phyloP scores from a whole-genome alignment of 2,888 invertebrate genomes.

The Perithous albicinctus region DNA sequence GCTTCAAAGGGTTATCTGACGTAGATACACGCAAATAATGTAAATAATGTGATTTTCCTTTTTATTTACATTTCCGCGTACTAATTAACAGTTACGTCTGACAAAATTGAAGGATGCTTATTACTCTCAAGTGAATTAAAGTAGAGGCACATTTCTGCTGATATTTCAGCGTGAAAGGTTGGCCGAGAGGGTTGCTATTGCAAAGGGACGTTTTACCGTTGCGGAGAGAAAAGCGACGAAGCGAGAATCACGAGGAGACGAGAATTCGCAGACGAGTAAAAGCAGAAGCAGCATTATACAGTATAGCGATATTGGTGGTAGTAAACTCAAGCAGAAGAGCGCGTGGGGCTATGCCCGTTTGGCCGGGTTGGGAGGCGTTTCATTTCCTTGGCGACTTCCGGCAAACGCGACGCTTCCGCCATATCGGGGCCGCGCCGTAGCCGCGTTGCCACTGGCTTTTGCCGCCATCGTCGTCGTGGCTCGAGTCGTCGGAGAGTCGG shows the following conservation, averaged over 20 bases:
- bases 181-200: neutral
- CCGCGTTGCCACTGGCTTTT: constrained; percentile 59
- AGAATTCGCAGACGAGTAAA: constrained; percentile 19
- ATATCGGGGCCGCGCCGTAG: constrained; percentile 74
- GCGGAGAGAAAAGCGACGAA: constrained; percentile 6
- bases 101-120: too few relatives aligned
- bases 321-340: constrained; percentile 23
- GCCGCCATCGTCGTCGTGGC: constrained; percentile 68
- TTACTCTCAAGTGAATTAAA: too few relatives aligned
- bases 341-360: constrained; percentile 47
- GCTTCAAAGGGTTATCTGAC: too few relatives aligned
- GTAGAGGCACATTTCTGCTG: too few relatives aligned
- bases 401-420: constrained; percentile 84
- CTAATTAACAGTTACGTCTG: too few relatives aligned
- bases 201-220: neutral
- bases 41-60: neutral
- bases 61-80: neutral
- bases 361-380: constrained; percentile 78
- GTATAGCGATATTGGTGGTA: too few relatives aligned
- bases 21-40: neutral
- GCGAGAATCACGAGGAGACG: constrained; percentile 11
- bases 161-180: too few relatives aligned
- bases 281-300: neutral
- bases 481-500: constrained; percentile 71
- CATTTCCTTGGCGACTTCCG: constrained; percentile 84